phyloP scores from a whole-genome alignment of 2,888 invertebrate genomes.

The Catocala sponsa region DNA sequence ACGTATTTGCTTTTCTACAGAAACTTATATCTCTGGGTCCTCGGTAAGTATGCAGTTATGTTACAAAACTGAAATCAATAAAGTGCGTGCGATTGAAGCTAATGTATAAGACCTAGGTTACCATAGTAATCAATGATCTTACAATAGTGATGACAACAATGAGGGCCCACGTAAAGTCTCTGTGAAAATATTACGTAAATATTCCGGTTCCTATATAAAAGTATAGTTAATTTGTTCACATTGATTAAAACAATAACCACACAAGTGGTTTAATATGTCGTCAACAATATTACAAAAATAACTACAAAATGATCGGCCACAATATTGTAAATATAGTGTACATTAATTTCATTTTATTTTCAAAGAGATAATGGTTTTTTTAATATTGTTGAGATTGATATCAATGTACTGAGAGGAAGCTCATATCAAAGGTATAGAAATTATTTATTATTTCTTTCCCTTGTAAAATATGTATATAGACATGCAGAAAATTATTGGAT shows the following conservation, averaged over 20 bases:
- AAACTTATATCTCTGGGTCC: constrained; percentile 2
- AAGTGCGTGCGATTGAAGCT: background rate
- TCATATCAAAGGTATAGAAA: constrained; percentile 85
- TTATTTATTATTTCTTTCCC: constrained; percentile 81
- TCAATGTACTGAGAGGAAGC: constrained; percentile 73
- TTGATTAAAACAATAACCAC: constrained; percentile 15
- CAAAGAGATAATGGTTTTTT: constrained; percentile 55
- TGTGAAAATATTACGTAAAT: constrained; percentile 7
- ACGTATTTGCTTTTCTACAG: constrained; percentile 6
- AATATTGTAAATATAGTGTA: constrained; percentile 70
- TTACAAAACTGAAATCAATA: background rate
- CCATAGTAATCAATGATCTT: background rate
- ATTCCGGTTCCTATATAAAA: constrained; percentile 16
- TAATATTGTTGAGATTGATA: constrained; percentile 68
- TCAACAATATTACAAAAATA: constrained; percentile 31
- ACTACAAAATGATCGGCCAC: constrained; percentile 36
- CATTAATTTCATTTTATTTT: constrained; percentile 64
- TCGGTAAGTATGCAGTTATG: background rate
- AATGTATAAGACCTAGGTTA: background rate
- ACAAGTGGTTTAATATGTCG: constrained; percentile 11
- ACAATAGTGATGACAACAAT: background rate
- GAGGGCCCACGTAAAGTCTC: background rate
- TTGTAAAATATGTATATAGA: constrained; percentile 87
- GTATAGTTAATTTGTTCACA: constrained; percentile 10
- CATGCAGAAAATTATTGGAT: constrained; percentile 70